Base-by-base conservation (phyloP, 2,888 invertebrate genomes). In the Emmelina monodactyla region DNA sequence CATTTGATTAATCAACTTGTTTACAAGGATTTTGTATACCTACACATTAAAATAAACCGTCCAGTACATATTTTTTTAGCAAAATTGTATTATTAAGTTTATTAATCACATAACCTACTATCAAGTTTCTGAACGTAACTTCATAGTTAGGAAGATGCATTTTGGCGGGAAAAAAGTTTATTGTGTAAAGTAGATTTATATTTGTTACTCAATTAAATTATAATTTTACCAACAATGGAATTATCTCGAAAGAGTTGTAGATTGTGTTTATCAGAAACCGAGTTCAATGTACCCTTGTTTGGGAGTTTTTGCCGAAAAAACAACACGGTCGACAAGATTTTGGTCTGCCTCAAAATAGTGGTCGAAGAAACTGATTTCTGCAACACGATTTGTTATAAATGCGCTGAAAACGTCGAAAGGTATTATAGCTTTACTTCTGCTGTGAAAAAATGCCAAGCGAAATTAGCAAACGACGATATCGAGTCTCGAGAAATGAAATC, bases 211-310 rank as follows among this genome's bases (percentile, higher is more conserved):
- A 6, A 19, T 6, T 6, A 19, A 19, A 19, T 7, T 11, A 25
- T 4, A 9, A 25, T 25, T 25, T 25, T 7, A 10, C 25, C n/a
- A 38, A 53, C 51, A 51, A 75, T 75, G 75, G 69, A 69, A 46
- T 39, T 62, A 46, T 55, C 65, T 22, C 53, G 58, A 36, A 64
- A 63, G 42, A 57, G 55, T 38, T 78, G 75, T 45, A 67, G 73
- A 35, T 44, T 76, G 32, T 76, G 75, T 56, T 44, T 72, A 40
- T 55, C 59, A 10, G 69, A 67, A 43, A 57, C 62, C 5, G 71
- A 76, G 39, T 76, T 79, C 43, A 75, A 67, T 45, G 60, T 66
- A 25, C 65, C 71, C 16, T 41, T 78, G 34, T 64, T 62, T 44
- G 62, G 73, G 36, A 62, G 41, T 41, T 68, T 62, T 42, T 62